Base-by-base conservation (phyloP, 2,113 vertebrate species). In the Oreotrochilus melanogaster region DNA sequence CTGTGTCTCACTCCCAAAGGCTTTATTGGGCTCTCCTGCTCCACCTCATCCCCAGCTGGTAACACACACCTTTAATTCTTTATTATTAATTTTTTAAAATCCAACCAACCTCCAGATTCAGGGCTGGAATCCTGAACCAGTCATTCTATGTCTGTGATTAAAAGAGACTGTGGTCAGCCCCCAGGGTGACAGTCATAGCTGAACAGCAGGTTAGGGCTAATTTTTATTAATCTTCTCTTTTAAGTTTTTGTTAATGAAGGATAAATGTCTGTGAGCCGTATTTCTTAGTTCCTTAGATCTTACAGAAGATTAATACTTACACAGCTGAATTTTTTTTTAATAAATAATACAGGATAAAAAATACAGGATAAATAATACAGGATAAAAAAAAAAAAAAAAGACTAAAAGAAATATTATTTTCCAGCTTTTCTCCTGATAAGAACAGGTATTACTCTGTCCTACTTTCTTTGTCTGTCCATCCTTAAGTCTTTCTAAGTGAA, bases 211-310 rank as follows among this genome's bases (percentile, higher is more conserved):
- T 81, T 88, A 86, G 67, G 78, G 60, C 61, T 96, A 80, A 93
- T 94, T 96, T 93, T 92, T 84, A 73, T 75, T 88, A 81, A 91
- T 92, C 86, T 91, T 96, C 50, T 73, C 47, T 93, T 95, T 97
- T 69, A 62, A 90, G 54, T 76, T 96, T 96, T 95, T 92, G 60
- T 95, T 97, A 96, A 94, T 88, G 51, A 95, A 88, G 14, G 48
- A 78, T 88, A 94, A 95, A 89, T 92, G 25, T 79, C 94, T 95
- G 72, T 79, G 45, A 95, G 66, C 79, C 35, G 7, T 84, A 90
- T 95, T 89, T 96, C 81, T 57, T 92, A 64, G 51, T 89, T 96
- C 30, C 87, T 95, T 51, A 88, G 64, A 95, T 69, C 79, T 73
- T 61, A 69, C 69, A 35, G 73, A 86, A 96, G 70, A 91, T 92